Percentiles rank a stretch among this genome's conserved stretches.
These are phyloP conservation scores for Myiopsitta monachus DNA, from an alignment of 2,113 vertebrate species.

Conservation along the genomic window DNA sequence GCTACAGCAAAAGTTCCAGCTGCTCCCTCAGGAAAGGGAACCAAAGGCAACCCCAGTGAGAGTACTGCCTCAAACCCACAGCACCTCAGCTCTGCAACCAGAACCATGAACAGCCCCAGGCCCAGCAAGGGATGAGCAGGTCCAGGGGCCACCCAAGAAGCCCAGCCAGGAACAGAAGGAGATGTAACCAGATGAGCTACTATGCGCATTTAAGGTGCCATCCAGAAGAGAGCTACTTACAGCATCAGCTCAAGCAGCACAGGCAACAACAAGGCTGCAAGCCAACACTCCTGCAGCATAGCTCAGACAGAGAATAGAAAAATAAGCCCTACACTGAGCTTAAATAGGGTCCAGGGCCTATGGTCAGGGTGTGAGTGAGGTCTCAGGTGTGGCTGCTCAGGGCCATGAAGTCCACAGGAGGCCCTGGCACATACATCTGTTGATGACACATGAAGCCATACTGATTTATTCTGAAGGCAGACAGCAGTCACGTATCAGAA, in stretches of 20 bases:
- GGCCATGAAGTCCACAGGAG: neutral
- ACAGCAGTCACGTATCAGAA: fast-evolving
- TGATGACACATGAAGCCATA: neutral
- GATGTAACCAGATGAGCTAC: fast-evolving
- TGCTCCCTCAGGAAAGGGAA: neutral
- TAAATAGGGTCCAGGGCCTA: neutral
- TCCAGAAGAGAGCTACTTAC: neutral
- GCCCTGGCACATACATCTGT: neutral
- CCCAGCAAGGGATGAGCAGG: neutral
- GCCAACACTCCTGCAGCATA: fast-evolving
- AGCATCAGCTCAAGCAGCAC: fast-evolving
- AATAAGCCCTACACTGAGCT: neutral
- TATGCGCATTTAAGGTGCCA: fast-evolving
- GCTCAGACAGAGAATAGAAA: fast-evolving
- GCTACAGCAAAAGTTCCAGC: neutral
- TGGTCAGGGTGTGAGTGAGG: neutral
- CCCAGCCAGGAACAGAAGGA: neutral
- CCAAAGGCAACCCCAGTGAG: neutral
- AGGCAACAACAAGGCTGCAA: fast-evolving
- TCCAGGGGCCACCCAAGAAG: neutral
- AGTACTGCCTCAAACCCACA: no score
- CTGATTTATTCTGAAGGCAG: neutral
- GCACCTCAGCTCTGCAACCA: neutral
- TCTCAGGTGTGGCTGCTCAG: neutral
- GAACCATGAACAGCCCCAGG: neutral